Evolutionary conservation across 2,888 invertebrate species (phyloP), one percentile per base, ranked within the genome.

Genomic region (Urechis unicinctus): DNA sequence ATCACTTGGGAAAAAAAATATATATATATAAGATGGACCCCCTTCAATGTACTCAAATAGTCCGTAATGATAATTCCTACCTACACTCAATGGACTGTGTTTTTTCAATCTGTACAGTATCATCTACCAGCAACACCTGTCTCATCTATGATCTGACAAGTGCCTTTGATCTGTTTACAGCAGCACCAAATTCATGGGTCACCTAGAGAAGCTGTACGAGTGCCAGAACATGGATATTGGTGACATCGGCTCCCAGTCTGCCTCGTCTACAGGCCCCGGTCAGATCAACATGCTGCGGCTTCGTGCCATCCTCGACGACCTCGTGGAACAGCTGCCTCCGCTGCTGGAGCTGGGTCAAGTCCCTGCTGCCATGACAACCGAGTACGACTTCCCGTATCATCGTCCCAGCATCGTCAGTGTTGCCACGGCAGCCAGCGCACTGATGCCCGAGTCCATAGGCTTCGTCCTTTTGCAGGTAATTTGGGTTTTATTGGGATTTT

Each of bases 381-480:
- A 62, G 44, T 74, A 64, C 58, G 63, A 67, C 59, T 74, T 75
- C 65, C 73, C 74, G 2, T 75, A 75, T 59, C 73, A 76, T 56
- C 59, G 69, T 24, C 74, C 74, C 1, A 73, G 73, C 52, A 66
- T 74, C 26, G 60, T 72, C 54, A 73, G 72, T 50, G 44, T 71
- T 53, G 65, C 67, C 6, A 70, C 69, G 26, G 68, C 65, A 1
- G 66, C 69, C 41, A 70, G 69, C 36, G 61, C 66, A 2, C 60
- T 68, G 59, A 70, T 74, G 71, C 72, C 75, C 21, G 72, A 74
- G 58, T 70, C 70, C 28, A 65, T 74, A 9, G 73, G 73, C 46
- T 72, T 72, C 61, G 71, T 72, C 5, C 63, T 75, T 2, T 61
- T 73, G 24, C 74, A 75, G 72, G 74, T 74, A 47, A n/a, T n/a